Conservation (phyloP, 2,888 invertebrate species). For the Cephus sareptanus region DNA sequence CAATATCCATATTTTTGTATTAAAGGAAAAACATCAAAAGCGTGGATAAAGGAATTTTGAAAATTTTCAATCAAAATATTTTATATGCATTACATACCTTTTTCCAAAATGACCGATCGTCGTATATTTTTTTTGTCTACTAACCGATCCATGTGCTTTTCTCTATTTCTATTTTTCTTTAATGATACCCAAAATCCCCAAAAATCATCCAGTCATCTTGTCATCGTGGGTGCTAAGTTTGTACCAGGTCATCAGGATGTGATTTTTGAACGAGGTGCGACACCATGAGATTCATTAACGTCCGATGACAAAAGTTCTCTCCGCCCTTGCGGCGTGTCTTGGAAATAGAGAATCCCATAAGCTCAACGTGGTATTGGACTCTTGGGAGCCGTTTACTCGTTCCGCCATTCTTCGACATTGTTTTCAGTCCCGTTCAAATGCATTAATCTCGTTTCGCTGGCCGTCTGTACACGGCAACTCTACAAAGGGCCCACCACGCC, state of each 20-base stretch:
- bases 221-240: too few species aligned
- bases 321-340: slow-evolving; percentile 30
- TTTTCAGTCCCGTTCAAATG: slow-evolving; percentile 38
- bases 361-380: slow-evolving; percentile 39
- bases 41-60: too few species aligned
- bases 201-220: too few species aligned
- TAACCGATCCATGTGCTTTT: too few species aligned
- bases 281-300: slow-evolving; percentile 34
- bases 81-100: not conserved
- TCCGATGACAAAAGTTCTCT: slow-evolving; percentile 29
- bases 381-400: slow-evolving; percentile 34
- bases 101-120: not conserved
- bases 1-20: not conserved
- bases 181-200: too few species aligned
- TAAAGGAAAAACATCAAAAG: not conserved
- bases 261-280: too few species aligned
- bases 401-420: slow-evolving; percentile 26
- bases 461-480: slow-evolving; percentile 15
- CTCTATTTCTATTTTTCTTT: too few species aligned
- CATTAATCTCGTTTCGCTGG: slow-evolving; percentile 44
- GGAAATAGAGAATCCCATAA: slow-evolving; percentile 23
- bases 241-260: too few species aligned
- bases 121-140: too few species aligned
- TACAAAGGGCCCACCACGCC: slow-evolving; percentile 21
- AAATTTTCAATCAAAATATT: not conserved